These are phyloP conservation scores for Pseudorasbora parva DNA, from an alignment of 2,113 vertebrate genomes.

Conservation along the genomic window DNA sequence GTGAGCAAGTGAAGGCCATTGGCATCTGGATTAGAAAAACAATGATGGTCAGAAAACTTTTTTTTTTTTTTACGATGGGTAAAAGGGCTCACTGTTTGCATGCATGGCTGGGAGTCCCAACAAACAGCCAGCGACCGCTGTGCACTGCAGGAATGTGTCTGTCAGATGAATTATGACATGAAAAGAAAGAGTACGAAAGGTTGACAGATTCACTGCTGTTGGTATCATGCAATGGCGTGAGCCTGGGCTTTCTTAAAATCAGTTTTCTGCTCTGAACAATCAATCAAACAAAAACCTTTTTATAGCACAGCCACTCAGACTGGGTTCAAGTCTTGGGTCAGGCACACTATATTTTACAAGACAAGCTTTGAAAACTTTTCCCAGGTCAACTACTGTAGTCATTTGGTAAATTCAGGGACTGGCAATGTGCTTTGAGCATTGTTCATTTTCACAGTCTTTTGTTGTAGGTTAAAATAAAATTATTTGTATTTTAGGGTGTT, in stretches of 20 bases:
- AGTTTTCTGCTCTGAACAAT: conserved; percentile 4
- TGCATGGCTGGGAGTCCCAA: conserved; percentile 19
- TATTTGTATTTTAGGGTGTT: too few species aligned
- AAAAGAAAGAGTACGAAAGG: conserved; percentile 5
- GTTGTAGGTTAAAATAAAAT: neutral
- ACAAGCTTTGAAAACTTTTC: neutral
- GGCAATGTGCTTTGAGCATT: neutral
- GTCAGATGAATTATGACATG: conserved; percentile 10
- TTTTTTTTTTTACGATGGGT: neutral
- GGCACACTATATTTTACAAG: neutral
- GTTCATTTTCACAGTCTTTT: neutral
- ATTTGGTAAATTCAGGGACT: neutral
- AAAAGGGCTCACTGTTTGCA: neutral
- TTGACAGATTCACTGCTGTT: neutral
- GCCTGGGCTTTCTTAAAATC: conserved; percentile 11
- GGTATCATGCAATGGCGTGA: neutral
- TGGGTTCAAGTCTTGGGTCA: conserved; percentile 22
- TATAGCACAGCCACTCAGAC: neutral
- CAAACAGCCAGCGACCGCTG: neutral
- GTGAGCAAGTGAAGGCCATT: conserved; percentile 16
- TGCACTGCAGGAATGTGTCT: conserved; percentile 35
- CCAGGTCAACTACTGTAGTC: neutral
- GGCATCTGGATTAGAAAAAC: conserved; percentile 47
- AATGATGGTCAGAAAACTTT: conserved; percentile 29
- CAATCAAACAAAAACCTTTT: conserved; percentile 13